phyloP scores from a whole-genome alignment of 2,888 invertebrate species.

The Pardosa pseudoannulata region DNA sequence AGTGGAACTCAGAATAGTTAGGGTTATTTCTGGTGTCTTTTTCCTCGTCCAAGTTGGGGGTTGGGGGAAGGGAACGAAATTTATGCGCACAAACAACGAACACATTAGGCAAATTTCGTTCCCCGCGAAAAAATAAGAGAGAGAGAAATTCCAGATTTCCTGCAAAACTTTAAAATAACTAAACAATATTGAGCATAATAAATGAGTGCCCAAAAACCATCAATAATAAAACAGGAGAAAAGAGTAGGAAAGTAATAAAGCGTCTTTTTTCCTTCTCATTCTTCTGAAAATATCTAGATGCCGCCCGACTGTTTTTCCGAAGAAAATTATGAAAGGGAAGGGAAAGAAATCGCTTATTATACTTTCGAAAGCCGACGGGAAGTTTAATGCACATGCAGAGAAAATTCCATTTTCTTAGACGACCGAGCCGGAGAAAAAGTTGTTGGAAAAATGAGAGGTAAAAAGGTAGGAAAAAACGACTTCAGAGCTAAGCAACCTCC shows the following conservation, averaged over 20 bases:
- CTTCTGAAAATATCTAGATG: constrained; percentile 68
- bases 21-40: constrained; percentile 59
- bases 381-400: constrained; percentile 57
- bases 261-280: constrained; percentile 46
- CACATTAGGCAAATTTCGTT: constrained; percentile 71
- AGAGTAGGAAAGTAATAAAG: constrained; percentile 66
- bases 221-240: constrained; percentile 68
- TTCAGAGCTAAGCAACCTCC: not conserved
- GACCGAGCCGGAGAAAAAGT: constrained; percentile 37
- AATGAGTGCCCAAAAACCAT: constrained; percentile 70
- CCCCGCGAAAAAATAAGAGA: constrained; percentile 34
- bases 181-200: constrained; percentile 72
- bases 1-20: constrained; percentile 54
- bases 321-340: constrained; percentile 64
- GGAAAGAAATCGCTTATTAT: constrained; percentile 70
- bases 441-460: constrained; percentile 42
- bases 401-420: constrained; percentile 70
- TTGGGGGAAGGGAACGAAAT: constrained; percentile 26
- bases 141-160: constrained; percentile 33
- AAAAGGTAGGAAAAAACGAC: constrained; percentile 26
- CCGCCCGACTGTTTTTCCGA: constrained; percentile 60
- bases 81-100: constrained; percentile 70
- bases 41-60: constrained; percentile 24
- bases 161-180: constrained; percentile 70
- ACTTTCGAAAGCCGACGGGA: constrained; percentile 53